A percentile compares a stretch with the other conserved stretches of the same genome.
phyloP scores from a whole-genome alignment of 2,888 invertebrate species.

The Clostera curtula region DNA sequence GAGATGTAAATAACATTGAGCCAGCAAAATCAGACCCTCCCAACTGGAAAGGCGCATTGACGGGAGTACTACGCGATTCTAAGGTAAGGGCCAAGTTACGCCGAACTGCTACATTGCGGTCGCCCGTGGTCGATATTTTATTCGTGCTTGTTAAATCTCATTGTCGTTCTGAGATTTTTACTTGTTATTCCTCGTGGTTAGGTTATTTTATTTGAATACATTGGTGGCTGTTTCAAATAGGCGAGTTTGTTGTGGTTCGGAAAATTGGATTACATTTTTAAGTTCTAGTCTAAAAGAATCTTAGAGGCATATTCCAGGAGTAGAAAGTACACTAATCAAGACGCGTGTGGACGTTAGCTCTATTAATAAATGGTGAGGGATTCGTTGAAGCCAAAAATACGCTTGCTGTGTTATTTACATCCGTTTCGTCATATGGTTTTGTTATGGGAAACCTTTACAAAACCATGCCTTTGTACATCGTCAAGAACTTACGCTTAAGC shows the following conservation, averaged over 20 bases:
- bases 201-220: slow-evolving; percentile 34
- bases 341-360: no score
- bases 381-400: no score
- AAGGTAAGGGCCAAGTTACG: slow-evolving; percentile 6
- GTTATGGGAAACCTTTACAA: no score
- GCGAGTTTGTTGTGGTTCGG: background rate
- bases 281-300: no score
- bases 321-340: no score
- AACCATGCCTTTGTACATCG: no score
- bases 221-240: slow-evolving; percentile 19
- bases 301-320: no score
- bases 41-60: slow-evolving; percentile 4
- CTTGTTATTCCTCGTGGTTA: slow-evolving; percentile 31
- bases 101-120: slow-evolving; percentile 13
- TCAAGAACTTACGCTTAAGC: no score
- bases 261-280: background rate
- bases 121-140: slow-evolving; percentile 60
- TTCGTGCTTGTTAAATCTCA: slow-evolving; percentile 62
- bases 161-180: slow-evolving; percentile 45
- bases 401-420: no score
- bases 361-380: no score
- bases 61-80: slow-evolving; percentile 1
- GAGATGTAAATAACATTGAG: slow-evolving; percentile 43
- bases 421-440: no score
- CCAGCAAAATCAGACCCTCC: slow-evolving; percentile 25